Evolutionary conservation across 2,888 invertebrate species (phyloP), one percentile per base, ranked within the genome.

Genomic region (Andrena trimmerana): DNA sequence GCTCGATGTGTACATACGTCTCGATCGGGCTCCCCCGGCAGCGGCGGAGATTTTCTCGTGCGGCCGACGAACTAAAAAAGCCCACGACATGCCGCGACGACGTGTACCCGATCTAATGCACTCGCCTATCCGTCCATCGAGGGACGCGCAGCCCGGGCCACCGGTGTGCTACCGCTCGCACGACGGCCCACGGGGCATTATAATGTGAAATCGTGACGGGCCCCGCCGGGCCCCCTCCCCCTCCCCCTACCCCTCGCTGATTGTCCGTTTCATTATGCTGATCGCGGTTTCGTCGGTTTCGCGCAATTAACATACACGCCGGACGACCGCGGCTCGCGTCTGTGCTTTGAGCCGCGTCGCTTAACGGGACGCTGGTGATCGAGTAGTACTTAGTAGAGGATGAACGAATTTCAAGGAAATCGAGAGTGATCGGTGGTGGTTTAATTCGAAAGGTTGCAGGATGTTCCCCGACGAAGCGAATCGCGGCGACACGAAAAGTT

Each of bases 1-100:
- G 91, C 92, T 90, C 91, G 93, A 93, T 92, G 92, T 93, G 92
- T 93, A 93, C 93, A 93, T 92, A 92, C 92, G 90, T 93, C 92
- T 92, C 92, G 92, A 92, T 93, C 91, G 85, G 84, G 87, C 79
- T 79, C 84, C 79, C 83, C 83, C 81, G 79, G 85, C 78, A 87
- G 86, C 24, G 78, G 83, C 81, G 27, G 80, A 83, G 89, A 92
- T 92, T 92, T 92, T 92, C 91, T 92, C 89, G 91, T 89, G 80
- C 72, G 84, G 75, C 59, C 71, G 68, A 59, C 71, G 78, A 71
- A 78, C 81, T 74, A 89, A 89, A 88, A 89, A 89, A 84, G 81
- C 24, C 60, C 81, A 75, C 86, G 85, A 89, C 89, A 89, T 89
- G 89, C 86, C 80, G 86, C 85, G 77, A 85, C 86, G 88, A 88